Conservation (phyloP, 23 tunicate species). For the Trididemnum miniatum region DNA sequence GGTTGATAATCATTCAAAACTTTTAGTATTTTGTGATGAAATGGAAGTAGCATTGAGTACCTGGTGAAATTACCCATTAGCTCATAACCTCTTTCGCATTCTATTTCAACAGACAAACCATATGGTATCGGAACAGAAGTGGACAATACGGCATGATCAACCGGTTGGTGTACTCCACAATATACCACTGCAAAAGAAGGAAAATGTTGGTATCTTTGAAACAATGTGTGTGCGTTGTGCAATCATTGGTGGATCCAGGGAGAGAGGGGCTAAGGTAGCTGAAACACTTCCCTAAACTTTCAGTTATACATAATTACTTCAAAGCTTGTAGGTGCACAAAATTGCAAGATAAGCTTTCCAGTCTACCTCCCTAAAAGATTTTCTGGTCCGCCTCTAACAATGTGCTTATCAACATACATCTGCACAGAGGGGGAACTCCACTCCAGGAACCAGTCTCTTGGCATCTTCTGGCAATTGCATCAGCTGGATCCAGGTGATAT, state of each 20-base stretch:
- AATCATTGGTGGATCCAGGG: too few relatives aligned
- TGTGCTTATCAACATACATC: too few relatives aligned
- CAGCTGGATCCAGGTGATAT: conserved; percentile 42
- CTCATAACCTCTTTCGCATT: conserved; percentile 52
- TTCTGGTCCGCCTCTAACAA: too few relatives aligned
- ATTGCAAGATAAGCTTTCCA: background rate
- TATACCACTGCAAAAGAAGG: conserved; percentile 50
- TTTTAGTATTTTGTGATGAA: too few relatives aligned
- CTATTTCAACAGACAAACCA: conserved; percentile 29
- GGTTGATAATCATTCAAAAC: too few relatives aligned
- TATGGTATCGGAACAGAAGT: background rate
- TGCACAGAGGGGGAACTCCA: conserved; percentile 57
- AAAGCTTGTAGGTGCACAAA: background rate
- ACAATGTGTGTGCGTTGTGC: too few relatives aligned
- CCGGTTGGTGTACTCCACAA: conserved; percentile 49
- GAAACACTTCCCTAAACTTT: too few relatives aligned
- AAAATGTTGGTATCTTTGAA: too few relatives aligned
- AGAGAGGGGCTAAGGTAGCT: too few relatives aligned
- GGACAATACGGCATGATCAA: conserved; percentile 39
- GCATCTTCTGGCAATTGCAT: conserved; percentile 46
- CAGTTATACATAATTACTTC: too few relatives aligned
- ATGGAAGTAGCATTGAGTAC: conserved; percentile 7
- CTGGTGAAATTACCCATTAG: conserved; percentile 37
- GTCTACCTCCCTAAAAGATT: too few relatives aligned
- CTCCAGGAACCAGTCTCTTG: conserved; percentile 82